phyloP scores from a whole-genome alignment of 1,140 invertebrate species.

The Musca domestica region DNA sequence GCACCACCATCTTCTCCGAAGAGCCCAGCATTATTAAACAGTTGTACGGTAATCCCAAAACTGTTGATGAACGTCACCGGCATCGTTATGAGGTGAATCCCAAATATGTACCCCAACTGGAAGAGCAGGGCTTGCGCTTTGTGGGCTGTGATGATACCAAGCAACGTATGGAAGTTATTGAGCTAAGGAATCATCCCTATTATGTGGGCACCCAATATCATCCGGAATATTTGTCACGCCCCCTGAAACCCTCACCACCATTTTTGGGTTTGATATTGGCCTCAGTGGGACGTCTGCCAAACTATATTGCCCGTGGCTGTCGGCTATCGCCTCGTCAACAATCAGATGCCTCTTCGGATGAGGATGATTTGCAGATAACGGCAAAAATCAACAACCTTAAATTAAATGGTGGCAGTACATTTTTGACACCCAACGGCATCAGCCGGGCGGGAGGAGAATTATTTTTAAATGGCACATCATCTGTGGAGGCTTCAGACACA shows the following conservation, averaged over 20 bases:
- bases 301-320: slow-evolving; percentile 70
- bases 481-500: not conserved
- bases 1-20: slow-evolving; percentile 76
- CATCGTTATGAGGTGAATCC: slow-evolving; percentile 97
- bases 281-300: slow-evolving; percentile 71
- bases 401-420: slow-evolving; percentile 7
- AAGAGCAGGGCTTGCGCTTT: slow-evolving; percentile 84
- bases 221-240: slow-evolving; percentile 94
- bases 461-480: not conserved
- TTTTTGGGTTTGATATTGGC: slow-evolving; percentile 93
- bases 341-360: slow-evolving; percentile 70
- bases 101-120: slow-evolving; percentile 73
- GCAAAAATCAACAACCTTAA: slow-evolving; percentile 16
- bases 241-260: slow-evolving; percentile 89
- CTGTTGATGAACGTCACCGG: slow-evolving; percentile 93
- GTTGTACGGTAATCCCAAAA: slow-evolving; percentile 79
- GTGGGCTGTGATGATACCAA: slow-evolving; percentile 77
- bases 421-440: not conserved
- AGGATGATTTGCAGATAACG: slow-evolving; percentile 35
- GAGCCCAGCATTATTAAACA: slow-evolving; percentile 63
- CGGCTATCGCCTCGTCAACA: slow-evolving; percentile 65
- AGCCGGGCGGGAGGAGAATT: not conserved
- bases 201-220: slow-evolving; percentile 97
- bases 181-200: slow-evolving; percentile 78
- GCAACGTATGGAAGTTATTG: slow-evolving; percentile 82